Conservation (phyloP, 2,888 invertebrate genomes). For the Mongoloraphidia duomilia region DNA sequence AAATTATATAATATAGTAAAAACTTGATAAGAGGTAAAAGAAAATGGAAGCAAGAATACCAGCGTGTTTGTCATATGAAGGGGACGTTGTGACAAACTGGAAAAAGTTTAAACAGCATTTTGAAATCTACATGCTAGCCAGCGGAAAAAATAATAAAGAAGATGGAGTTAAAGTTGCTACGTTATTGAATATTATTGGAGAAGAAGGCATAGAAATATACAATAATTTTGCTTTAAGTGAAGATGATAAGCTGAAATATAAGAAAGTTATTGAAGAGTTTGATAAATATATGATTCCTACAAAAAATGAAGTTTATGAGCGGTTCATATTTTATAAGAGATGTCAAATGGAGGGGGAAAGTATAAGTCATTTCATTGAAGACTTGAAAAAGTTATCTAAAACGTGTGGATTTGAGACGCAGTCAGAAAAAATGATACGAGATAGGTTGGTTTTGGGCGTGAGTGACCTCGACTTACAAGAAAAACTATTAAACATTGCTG, state of each 20-base stretch:
- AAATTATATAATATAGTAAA: no score
- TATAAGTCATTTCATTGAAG: slow-evolving; percentile 2
- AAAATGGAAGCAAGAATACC: no score
- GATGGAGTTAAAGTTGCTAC: no score
- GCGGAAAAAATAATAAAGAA: no score
- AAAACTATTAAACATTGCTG: no score
- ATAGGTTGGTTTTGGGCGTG: slow-evolving; percentile 5
- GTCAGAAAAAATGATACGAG: slow-evolving; percentile 5
- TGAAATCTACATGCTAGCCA: no score
- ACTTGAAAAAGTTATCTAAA: slow-evolving; percentile 2
- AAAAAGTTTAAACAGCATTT: no score
- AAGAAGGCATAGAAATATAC: slow-evolving; percentile 1
- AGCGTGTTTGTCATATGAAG: no score
- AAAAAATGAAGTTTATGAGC: slow-evolving; percentile 4
- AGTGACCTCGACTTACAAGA: slow-evolving; percentile 3
- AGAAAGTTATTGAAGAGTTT: slow-evolving; percentile 2
- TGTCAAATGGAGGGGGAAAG: slow-evolving; percentile 1
- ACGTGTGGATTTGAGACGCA: slow-evolving; percentile 4
- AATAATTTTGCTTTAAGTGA: neutral
- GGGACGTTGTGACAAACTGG: no score
- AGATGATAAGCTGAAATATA: neutral
- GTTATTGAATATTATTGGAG: no score
- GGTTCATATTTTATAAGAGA: slow-evolving; percentile 3
- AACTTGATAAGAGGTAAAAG: no score
- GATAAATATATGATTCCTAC: neutral